These are phyloP conservation scores for Nycteola revayana DNA, from an alignment of 2,888 invertebrate species.

Conservation along the genomic window DNA sequence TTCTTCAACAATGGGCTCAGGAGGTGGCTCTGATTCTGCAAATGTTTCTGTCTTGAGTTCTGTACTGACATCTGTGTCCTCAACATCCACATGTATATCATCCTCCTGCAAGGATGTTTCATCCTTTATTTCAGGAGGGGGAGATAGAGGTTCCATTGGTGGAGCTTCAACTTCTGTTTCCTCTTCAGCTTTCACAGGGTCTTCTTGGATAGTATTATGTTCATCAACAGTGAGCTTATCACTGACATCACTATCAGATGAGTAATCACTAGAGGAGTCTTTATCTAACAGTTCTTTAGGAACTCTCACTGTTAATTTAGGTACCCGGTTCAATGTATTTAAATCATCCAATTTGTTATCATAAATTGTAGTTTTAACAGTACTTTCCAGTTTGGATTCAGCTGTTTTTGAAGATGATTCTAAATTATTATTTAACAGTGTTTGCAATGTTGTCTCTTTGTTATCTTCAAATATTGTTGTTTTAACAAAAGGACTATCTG, in stretches of 20 bases:
- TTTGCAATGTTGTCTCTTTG: constrained; percentile 62
- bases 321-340: constrained; percentile 81
- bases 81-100: constrained; percentile 42
- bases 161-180: constrained; percentile 20
- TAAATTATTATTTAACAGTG: constrained; percentile 65
- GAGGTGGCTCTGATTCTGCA: constrained; percentile 43
- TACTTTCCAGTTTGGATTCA: constrained; percentile 61
- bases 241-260: constrained; percentile 83
- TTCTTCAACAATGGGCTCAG: constrained; percentile 59
- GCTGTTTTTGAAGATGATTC: constrained; percentile 46
- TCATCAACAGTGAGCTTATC: constrained; percentile 84
- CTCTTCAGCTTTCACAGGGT: constrained; percentile 25
- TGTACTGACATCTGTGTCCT: constrained; percentile 40
- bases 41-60: constrained; percentile 59
- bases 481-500: constrained; percentile 74
- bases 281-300: constrained; percentile 82
- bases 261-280: constrained; percentile 77
- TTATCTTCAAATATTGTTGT: constrained; percentile 69
- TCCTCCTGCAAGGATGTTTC: constrained; percentile 36
- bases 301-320: constrained; percentile 86
- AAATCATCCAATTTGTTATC: constrained; percentile 70
- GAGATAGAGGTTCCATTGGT: constrained; percentile 21
- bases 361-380: constrained; percentile 72
- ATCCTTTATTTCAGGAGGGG: constrained; percentile 30
- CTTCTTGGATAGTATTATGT: constrained; percentile 47